A percentile compares a stretch with the other conserved stretches of the same genome.
Evolutionary conservation across 2,797 vertebrate species (phyloP).

Genomic region (Sebastes oblongus): DNA sequence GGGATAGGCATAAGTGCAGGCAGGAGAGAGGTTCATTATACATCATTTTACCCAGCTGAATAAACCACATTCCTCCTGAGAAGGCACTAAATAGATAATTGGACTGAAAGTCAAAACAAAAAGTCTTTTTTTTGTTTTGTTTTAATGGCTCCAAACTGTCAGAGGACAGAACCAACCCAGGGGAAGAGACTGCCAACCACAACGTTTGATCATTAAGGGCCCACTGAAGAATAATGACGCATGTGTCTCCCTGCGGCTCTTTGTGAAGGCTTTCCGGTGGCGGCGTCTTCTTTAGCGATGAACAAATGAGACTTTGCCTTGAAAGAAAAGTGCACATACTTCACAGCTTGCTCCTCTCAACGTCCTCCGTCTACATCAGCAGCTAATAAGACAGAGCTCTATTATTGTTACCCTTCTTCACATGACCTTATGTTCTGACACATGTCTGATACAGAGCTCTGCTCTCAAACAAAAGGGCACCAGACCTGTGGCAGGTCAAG

Average conservation of each 20-base stretch:
- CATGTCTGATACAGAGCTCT: constrained; percentile 20
- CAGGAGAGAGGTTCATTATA: constrained; percentile 21
- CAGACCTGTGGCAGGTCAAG: not conserved
- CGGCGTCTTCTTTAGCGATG: constrained; percentile 12
- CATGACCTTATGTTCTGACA: constrained; percentile 38
- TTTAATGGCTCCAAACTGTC: constrained; percentile 47
- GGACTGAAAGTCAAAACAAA: constrained; percentile 57
- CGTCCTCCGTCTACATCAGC: not conserved
- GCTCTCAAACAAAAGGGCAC: constrained; percentile 27
- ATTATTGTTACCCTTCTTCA: constrained; percentile 6
- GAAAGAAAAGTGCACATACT: constrained; percentile 18
- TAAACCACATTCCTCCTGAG: constrained; percentile 35
- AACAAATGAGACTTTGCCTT: constrained; percentile 52
- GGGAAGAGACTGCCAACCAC: constrained; percentile 35
- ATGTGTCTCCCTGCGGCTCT: constrained; percentile 24
- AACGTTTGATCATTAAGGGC: constrained; percentile 58
- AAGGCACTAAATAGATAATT: constrained; percentile 54
- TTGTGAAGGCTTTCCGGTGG: constrained; percentile 1
- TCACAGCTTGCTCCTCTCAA: constrained; percentile 19
- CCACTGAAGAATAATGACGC: constrained; percentile 46
- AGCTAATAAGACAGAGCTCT: constrained; percentile 29
- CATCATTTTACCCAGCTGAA: constrained; percentile 32
- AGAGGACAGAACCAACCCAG: constrained; percentile 35
- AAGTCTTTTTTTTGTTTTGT: not conserved
- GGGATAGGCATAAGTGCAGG: not conserved